Evolutionary conservation across 2,797 vertebrate species (phyloP), one percentile per base, ranked within the genome.

Genomic region (Tenualosa ilisha): DNA sequence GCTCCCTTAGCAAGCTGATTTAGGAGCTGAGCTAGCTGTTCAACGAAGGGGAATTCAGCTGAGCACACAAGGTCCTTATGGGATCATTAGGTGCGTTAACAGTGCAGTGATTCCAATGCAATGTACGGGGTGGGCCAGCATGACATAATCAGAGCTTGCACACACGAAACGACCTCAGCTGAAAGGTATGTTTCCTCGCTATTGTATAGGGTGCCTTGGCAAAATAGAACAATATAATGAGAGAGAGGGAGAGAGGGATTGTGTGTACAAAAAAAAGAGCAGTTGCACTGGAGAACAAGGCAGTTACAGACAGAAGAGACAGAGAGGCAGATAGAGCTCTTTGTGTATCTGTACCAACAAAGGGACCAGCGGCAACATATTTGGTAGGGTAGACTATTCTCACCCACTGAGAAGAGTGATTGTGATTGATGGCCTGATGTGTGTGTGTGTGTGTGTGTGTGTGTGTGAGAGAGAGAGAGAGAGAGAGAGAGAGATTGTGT

Each of bases 1-100:
- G 13, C 31, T 75, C 68, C 40, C 68, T 20, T 75, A 17, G 68
- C 15, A 40, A 9, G 61, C 26, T 75, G 68, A 75, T 75, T 75
- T 75, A 75, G 68, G 31, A 75, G 37, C 68, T 75, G 68, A 75
- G 31, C 12, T 75, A 43, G 68, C 68, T 20, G 68, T 20, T 40
- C 13, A 75, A 43, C 31, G 40, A 75, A 37, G 13, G 15, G 68
- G 68, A 7, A 6, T 75, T 75, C 68, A 40, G 68, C 31, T 43
- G 68, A 75, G 31, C 68, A 75, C 68, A 75, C 68, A 75, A 15
- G 68, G 68, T 75, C 17, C 68, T 15, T 75, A 75, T 75, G 5
- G 68, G 68, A 75, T 75, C 68, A 75, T 75, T 75, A 75, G 68
- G 68, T 75, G 3, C 37, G 15, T 75, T 75, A 75, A 75, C 40